A percentile compares a stretch with the other conserved stretches of the same genome.
phyloP scores from a whole-genome alignment of 2,113 vertebrate genomes.

The Mustelus asterias region DNA sequence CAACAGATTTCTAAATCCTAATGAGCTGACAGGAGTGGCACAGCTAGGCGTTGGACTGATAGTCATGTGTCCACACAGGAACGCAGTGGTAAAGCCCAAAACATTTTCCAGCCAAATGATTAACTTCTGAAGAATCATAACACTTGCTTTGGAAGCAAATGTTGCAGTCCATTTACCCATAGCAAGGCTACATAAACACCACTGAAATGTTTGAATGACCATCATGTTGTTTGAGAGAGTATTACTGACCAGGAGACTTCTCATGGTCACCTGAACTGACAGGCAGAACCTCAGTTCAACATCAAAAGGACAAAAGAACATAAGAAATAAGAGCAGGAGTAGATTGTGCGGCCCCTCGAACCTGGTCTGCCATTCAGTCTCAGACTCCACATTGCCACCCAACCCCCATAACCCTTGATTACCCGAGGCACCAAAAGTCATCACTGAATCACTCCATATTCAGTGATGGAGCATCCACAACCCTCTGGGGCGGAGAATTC shows the following conservation, averaged over 20 bases:
- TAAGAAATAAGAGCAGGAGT: background rate
- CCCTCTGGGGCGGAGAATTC: too few species aligned
- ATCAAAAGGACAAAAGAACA: background rate
- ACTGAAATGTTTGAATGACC: background rate
- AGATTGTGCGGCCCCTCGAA: too few species aligned
- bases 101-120: background rate
- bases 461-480: too few species aligned
- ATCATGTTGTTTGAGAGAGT: background rate
- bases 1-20: background rate
- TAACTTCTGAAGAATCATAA: background rate
- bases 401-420: too few species aligned
- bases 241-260: background rate
- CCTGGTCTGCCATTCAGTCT: too few species aligned
- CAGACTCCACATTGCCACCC: too few species aligned
- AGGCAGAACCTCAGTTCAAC: background rate
- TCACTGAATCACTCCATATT: too few species aligned
- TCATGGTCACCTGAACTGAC: background rate
- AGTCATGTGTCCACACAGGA: background rate
- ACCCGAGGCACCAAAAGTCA: too few species aligned
- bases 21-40: background rate
- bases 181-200: background rate
- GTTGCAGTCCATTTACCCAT: background rate
- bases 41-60: background rate
- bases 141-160: background rate
- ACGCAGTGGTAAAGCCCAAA: background rate